Conservation (phyloP, 2,113 vertebrate genomes). For the Nothocercus nigrocapillus region DNA sequence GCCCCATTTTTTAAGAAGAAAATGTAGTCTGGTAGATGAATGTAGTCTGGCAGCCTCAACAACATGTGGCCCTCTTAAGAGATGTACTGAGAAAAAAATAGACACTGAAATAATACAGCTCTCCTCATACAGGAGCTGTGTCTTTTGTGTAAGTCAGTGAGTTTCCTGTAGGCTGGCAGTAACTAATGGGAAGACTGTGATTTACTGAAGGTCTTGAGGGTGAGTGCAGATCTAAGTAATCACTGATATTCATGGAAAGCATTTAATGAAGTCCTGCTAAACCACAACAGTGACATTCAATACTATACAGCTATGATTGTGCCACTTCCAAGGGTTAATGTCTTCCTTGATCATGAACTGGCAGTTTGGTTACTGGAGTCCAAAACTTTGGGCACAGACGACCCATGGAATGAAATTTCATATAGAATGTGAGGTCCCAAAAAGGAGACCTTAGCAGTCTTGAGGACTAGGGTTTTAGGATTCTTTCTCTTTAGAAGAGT, state of each 20-base stretch:
- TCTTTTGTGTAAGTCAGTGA: neutral
- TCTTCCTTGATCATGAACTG: neutral
- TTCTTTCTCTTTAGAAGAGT: neutral
- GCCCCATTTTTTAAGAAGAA: conserved; percentile 39
- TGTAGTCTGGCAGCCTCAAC: neutral
- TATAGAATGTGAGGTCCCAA: neutral
- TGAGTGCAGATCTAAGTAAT: neutral
- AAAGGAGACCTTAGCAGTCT: neutral
- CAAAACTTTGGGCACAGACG: neutral
- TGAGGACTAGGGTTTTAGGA: neutral
- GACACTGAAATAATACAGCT: neutral
- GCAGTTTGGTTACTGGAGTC: neutral
- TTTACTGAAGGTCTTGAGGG: neutral
- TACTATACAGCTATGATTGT: neutral
- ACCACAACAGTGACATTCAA: neutral
- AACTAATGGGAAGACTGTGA: neutral
- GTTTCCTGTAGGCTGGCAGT: neutral
- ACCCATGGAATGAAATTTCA: neutral
- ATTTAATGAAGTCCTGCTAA: neutral
- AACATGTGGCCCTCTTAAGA: neutral
- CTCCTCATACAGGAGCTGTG: neutral
- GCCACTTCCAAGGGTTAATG: neutral
- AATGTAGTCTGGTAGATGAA: neutral
- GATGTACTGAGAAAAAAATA: neutral
- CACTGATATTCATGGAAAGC: conserved; percentile 7